Evolutionary conservation across 2,113 vertebrate genomes (phyloP), one percentile per base, ranked within the genome.

Genomic region (Anhinga rufa): DNA sequence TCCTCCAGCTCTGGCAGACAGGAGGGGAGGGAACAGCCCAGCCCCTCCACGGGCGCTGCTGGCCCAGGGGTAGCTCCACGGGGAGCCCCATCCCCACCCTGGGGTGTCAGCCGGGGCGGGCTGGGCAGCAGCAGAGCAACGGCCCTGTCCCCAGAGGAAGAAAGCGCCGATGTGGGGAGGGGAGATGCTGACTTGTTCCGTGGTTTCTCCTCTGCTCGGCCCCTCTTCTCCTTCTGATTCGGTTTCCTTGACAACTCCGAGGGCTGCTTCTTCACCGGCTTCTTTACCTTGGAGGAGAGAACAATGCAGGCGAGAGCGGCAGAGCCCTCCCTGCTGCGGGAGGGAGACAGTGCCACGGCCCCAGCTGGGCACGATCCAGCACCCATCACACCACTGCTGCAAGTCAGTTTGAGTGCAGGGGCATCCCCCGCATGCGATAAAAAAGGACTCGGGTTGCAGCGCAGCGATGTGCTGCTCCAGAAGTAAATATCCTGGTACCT

Each of bases 161-260:
- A 10, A 46, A 51, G 58, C 6, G 1, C 5, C 2, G 13, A 42
- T 2, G 22, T 28, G 2, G 40, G 19, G 48, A 46, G 61, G 16
- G 75, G 17, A 70, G 92, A 64, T 86, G 58, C 98, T 98, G 94
- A 99, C 99, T 98, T 99, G 66, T 97, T 95, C 95, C 98, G 98
- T 21, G 98, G 96, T 84, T 98, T 99, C 92, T 99, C 99, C 71
- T 99, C 99, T 12, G 97, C 98, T 48, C 98, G 97, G 64, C 98
- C 98, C 76, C 98, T 98, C 95, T 99, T 99, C 94, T 99, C 99
- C 97, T 99, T 99, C 95, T 98, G 98, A 92, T 97, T 98, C 2
- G 97, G 94, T 95, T 98, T 99, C 97, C 98, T 99, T 66, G 98
- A 95, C 80, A 98, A 97, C 90, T 99, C 99, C 1, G 96, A 80